Base-by-base conservation (phyloP, 2,113 vertebrate species). In the Fulica atra region DNA sequence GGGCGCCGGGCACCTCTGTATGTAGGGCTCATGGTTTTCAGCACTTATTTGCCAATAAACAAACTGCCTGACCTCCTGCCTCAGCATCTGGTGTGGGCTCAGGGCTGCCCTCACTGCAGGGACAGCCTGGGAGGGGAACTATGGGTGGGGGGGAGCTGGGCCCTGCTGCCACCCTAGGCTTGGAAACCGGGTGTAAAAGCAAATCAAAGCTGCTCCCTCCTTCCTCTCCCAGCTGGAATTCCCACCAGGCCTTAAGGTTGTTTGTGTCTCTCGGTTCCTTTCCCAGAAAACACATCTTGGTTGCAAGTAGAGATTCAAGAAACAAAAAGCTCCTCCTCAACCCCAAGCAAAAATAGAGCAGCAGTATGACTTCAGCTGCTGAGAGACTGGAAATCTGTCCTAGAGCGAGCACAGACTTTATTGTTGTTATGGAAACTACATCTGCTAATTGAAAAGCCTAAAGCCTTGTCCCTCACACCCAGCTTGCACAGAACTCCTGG, bases 31-130 rank as follows among this genome's bases (percentile, higher is more conserved):
- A 20, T 40, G 76, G 66, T 81, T 96, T 97, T 93, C 95, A 86
- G 88, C 95, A 94, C 89, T 96, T 93, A 97, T 77, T 97, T 97
- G 96, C 96, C 96, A 97, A 97, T 96, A 92, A 97, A 97, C 36
- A 61, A 93, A 90, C 91, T 95, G 94, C 96, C 93, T 96, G 96
- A 95, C 17, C 61, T 89, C 35, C 65, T 59, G 96, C 68, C 78
- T 96, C 85, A 3, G 76, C 7, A 6, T 82, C 73, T 14, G 56
- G 26, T 36, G 19, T 68, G 82, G 61, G 31, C 19, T 81, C 57
- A 8, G 72, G 76, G 61, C 91, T 40, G 76, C 10, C 25, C 59
- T 36, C 7, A 8, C 56, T 54, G 4, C 23, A 31, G 63, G 44
- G 57, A 65, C 26, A 29, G 40, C 35, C 38, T 26, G 53, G 66